Evolutionary conservation across 2,797 vertebrate species (phyloP), one percentile per base, ranked within the genome.

Genomic region (Myiotriccus ornatus): DNA sequence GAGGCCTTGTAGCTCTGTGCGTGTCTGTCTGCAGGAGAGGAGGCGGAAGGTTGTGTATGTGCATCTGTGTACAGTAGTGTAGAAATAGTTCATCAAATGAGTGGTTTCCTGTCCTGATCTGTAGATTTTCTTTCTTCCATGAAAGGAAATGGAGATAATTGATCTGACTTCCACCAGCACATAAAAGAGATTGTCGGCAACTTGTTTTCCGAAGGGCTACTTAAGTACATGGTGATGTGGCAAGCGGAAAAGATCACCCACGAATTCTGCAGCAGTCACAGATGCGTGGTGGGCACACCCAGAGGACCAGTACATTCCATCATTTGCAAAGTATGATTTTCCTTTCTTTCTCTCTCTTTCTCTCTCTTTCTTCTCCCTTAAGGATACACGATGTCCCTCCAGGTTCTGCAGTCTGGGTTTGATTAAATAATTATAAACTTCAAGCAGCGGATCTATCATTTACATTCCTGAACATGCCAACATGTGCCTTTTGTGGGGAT

Each of bases 371-470:
- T 85, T 79, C 79, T 85, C 79, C 92, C 94, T 91, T 78, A 90
- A 96, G 94, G 94, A 96, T 90, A 96, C 81, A 91, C 0, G 21
- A 87, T 93, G 95, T 97, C 96, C 92, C 94, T 97, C 92, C 90
- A 97, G 94, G 96, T 97, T 95, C 93, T 92, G 83, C 83, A 95
- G 93, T 97, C 97, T 98, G 98, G 95, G 78, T 97, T 97, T 97
- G 96, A 98, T 98, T 98, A 98, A 98, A 97, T 97, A 98, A 98
- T 97, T 97, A 98, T 68, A 95, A 98, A 95, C 85, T 95, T 96
- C 64, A 88, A 96, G 95, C 90, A 97, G 89, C 90, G 97, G 85
- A 97, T 97, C 97, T 97, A 97, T 97, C 97, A 98, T 98, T 98
- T 97, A 92, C 95, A 95, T 95, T 97, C 97, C 74, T 77, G 89